A percentile compares a stretch with the other conserved stretches of the same genome.
Conservation (phyloP, 2,113 vertebrate species). For the Polyodon spathula region DNA sequence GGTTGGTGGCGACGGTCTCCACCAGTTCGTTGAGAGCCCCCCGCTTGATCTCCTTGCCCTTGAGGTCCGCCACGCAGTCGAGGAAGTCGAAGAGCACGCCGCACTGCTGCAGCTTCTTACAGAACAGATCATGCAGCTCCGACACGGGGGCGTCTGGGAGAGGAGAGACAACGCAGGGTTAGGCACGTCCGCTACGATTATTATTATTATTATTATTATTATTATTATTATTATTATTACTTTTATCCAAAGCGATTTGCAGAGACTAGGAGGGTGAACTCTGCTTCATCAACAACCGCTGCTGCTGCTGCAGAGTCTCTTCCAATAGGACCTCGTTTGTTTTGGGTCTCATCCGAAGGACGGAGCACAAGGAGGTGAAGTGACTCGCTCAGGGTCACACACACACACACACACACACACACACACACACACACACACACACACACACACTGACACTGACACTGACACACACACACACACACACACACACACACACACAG, state of each 20-base stretch:
- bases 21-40: conserved; percentile 83
- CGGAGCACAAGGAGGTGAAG: no score
- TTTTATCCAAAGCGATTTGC: no score
- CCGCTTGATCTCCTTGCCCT: conserved; percentile 89
- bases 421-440: neutral
- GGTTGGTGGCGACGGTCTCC: conserved; percentile 78
- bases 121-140: conserved; percentile 81
- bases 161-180: neutral
- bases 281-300: no score
- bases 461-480: no score
- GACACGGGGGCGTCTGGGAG: conserved; percentile 69
- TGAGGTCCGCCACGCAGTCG: conserved; percentile 86
- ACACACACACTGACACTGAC: neutral
- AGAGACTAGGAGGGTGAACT: no score
- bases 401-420: neutral
- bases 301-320: no score
- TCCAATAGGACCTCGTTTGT: no score
- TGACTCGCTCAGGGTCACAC: no score
- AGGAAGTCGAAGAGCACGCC: conserved; percentile 85
- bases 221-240: no score
- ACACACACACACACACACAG: neutral
- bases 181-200: no score
- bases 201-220: no score
- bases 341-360: no score
- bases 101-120: conserved; percentile 87